Evolutionary conservation across 2,113 vertebrate genomes (phyloP).

Genomic region (Chinchilla lanigera): DNA sequence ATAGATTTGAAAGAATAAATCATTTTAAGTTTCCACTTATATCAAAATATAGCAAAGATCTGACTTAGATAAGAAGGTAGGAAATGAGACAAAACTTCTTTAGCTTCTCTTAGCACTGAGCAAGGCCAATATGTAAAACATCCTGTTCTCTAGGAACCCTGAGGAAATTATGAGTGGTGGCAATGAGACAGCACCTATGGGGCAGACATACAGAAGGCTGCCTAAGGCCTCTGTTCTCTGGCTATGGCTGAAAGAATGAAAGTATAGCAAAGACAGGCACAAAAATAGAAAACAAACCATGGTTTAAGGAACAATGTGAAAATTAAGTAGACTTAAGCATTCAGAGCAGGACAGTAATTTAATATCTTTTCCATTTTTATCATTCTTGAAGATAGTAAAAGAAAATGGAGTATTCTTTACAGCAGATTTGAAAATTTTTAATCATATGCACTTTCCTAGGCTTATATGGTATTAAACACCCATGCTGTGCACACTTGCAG

Average conservation of each 20-base stretch:
- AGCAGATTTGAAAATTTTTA: background rate
- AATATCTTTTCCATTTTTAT: background rate
- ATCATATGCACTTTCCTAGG: background rate
- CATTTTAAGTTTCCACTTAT: background rate
- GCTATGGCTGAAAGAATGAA: background rate
- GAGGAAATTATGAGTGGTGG: background rate
- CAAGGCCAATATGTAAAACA: background rate
- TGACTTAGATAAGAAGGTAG: background rate
- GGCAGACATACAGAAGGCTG: background rate
- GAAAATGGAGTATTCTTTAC: background rate
- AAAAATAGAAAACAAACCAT: background rate
- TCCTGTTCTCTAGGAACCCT: background rate
- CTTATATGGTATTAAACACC: background rate
- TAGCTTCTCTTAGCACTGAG: background rate
- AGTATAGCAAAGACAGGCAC: background rate
- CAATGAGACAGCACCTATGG: background rate
- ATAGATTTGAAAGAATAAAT: conserved; percentile 13
- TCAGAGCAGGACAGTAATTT: background rate
- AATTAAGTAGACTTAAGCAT: background rate
- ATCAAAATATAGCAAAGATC: conserved; percentile 26
- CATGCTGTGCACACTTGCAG: background rate
- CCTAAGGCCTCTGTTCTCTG: background rate
- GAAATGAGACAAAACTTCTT: background rate
- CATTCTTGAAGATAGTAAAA: conserved; percentile 35
- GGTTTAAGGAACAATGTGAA: background rate